phyloP scores from a whole-genome alignment of 2,113 vertebrate species.

The Apodemus sylvaticus region DNA sequence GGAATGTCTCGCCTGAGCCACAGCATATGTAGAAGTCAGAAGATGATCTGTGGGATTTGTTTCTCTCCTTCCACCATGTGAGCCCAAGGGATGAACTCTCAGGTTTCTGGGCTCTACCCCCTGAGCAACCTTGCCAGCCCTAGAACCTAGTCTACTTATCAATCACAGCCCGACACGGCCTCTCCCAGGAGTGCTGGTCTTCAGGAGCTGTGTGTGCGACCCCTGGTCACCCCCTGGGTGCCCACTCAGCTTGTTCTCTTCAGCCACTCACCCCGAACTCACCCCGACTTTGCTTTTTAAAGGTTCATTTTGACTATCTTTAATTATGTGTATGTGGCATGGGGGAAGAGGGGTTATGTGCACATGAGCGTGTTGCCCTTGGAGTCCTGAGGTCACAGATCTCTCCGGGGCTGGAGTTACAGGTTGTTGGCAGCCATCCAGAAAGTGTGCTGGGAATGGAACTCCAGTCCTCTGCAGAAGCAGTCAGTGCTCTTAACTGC shows the following conservation, averaged over 20 bases:
- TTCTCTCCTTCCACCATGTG: background rate
- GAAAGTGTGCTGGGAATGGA: background rate
- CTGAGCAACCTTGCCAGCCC: too few relatives aligned
- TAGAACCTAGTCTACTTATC: background rate
- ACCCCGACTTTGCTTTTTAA: background rate
- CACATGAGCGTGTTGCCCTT: background rate
- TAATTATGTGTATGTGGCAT: background rate
- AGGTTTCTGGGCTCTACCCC: background rate
- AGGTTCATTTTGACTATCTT: background rate
- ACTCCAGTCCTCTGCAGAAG: background rate
- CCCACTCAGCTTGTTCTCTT: background rate
- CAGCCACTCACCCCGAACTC: background rate
- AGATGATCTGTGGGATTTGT: background rate
- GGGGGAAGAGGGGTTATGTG: background rate
- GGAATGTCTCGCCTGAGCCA: background rate
- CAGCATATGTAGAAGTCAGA: background rate
- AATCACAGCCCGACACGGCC: background rate
- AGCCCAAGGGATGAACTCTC: background rate
- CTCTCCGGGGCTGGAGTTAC: background rate
- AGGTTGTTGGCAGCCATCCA: background rate
- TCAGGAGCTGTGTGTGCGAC: background rate
- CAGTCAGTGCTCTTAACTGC: background rate
- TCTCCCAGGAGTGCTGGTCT: background rate
- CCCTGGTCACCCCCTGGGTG: too few relatives aligned
- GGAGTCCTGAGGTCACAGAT: too few relatives aligned